A percentile compares a stretch with the other conserved stretches of the same genome.
Evolutionary conservation across 2,113 vertebrate genomes (phyloP).

Genomic region (Triplophysa siluroides): DNA sequence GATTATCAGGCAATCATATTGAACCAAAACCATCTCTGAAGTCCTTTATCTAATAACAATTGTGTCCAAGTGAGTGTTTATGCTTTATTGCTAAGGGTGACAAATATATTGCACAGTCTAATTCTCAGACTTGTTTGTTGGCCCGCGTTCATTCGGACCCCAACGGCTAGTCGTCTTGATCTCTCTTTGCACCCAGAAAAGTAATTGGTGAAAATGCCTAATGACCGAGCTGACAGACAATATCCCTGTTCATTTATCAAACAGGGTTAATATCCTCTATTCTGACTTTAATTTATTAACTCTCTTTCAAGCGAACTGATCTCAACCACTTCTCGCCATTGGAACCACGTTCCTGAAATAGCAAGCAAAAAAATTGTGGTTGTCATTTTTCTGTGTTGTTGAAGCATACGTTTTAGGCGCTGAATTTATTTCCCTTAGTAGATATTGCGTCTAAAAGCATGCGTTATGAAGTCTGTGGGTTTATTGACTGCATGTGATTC

Average conservation of each 20-base stretch:
- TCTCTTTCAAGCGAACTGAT: conserved; percentile 59
- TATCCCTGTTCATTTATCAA: conserved; percentile 77
- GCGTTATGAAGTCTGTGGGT: not conserved
- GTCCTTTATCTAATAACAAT: conserved; percentile 29
- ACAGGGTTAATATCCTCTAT: conserved; percentile 65
- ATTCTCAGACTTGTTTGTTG: conserved; percentile 36
- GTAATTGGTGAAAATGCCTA: conserved; percentile 59
- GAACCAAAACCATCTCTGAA: not conserved
- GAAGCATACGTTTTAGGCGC: not conserved
- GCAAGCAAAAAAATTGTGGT: not conserved
- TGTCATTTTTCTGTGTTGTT: not conserved
- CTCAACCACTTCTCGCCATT: conserved; percentile 36
- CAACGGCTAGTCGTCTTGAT: conserved; percentile 13
- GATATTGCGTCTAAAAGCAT: conserved; percentile 4
- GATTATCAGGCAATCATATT: not conserved
- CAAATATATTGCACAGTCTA: conserved; percentile 29
- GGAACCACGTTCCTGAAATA: conserved; percentile 26
- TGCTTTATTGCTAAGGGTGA: not conserved
- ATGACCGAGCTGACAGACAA: conserved; percentile 64
- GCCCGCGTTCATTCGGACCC: not conserved
- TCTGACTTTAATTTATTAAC: conserved; percentile 68
- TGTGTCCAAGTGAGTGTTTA: conserved; percentile 30
- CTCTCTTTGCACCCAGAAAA: conserved; percentile 49
- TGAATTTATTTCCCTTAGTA: not conserved
- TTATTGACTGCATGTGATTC: conserved; percentile 31